Conservation (phyloP, 2,113 vertebrate species). For the Hippocampus barbouri region DNA sequence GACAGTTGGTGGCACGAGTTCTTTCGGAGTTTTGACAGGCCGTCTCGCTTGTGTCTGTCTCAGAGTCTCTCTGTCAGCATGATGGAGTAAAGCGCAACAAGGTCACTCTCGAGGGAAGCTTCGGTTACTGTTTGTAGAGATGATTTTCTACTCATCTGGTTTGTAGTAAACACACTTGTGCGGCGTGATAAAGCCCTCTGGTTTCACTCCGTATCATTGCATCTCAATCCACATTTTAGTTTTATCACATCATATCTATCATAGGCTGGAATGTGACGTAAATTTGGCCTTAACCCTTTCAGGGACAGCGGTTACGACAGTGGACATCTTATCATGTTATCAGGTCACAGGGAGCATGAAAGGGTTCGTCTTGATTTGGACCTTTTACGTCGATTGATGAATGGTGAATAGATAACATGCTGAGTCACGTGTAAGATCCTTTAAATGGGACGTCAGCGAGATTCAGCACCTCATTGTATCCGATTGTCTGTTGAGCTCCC, state of each 20-base stretch:
- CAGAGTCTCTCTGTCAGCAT: constrained; percentile 11
- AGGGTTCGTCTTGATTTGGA: neutral
- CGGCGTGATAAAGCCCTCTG: constrained; percentile 12
- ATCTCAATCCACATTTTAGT: neutral
- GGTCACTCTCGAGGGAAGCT: constrained; percentile 26
- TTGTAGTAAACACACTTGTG: constrained; percentile 25
- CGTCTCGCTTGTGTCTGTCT: constrained; percentile 34
- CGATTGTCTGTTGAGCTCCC: neutral
- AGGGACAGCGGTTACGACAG: too few relatives aligned
- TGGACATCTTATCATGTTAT: too few relatives aligned
- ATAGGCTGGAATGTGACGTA: constrained; percentile 1
- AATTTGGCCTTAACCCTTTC: neutral
- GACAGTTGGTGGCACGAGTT: constrained; percentile 62
- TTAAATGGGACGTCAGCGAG: neutral
- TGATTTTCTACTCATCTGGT: constrained; percentile 9
- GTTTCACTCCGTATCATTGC: neutral
- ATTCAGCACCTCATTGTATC: neutral
- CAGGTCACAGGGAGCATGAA: too few relatives aligned
- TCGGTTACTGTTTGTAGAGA: constrained; percentile 38
- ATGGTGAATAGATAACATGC: neutral
- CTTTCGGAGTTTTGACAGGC: constrained; percentile 39
- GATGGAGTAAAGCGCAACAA: constrained; percentile 15
- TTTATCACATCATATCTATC: too few relatives aligned
- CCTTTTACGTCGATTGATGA: neutral
- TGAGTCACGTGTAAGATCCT: neutral